phyloP scores from a whole-genome alignment of 2,797 vertebrate species.

The Gymnopithys bicolor region DNA sequence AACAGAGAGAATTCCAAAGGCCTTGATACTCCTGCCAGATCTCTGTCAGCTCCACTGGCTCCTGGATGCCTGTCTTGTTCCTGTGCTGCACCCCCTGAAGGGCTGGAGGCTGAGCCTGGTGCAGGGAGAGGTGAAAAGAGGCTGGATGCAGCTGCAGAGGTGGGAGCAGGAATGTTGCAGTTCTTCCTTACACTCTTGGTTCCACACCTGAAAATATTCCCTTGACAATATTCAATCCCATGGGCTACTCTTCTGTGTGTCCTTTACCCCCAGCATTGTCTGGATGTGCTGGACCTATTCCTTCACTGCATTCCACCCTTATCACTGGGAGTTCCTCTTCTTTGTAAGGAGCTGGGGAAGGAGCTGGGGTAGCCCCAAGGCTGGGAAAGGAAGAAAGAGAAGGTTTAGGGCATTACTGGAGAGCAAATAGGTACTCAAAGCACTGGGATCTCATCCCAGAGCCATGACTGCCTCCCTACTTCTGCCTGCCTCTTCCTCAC shows the following conservation, averaged over 20 bases:
- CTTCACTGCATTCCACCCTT: background rate
- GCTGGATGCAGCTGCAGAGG: background rate
- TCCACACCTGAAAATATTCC: background rate
- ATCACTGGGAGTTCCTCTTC: background rate
- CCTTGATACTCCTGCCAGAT: background rate
- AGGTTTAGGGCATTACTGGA: background rate
- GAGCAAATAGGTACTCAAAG: background rate
- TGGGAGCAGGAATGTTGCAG: background rate
- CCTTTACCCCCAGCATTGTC: fast-evolving
- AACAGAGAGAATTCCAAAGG: background rate
- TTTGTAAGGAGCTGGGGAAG: background rate
- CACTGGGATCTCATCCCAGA: background rate
- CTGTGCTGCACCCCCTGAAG: background rate
- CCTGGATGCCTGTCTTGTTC: background rate
- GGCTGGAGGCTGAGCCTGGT: background rate
- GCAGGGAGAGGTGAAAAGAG: background rate
- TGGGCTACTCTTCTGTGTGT: background rate
- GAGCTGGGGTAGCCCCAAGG: background rate
- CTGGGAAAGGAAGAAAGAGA: background rate
- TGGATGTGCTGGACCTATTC: background rate
- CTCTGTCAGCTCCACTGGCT: background rate
- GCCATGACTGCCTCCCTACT: background rate
- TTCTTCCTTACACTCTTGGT: background rate
- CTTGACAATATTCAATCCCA: background rate
- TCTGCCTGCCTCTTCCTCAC: background rate